Evolutionary conservation across 2,797 vertebrate genomes (phyloP), one percentile per base, ranked within the genome.

Genomic region (Channallabes apus): DNA sequence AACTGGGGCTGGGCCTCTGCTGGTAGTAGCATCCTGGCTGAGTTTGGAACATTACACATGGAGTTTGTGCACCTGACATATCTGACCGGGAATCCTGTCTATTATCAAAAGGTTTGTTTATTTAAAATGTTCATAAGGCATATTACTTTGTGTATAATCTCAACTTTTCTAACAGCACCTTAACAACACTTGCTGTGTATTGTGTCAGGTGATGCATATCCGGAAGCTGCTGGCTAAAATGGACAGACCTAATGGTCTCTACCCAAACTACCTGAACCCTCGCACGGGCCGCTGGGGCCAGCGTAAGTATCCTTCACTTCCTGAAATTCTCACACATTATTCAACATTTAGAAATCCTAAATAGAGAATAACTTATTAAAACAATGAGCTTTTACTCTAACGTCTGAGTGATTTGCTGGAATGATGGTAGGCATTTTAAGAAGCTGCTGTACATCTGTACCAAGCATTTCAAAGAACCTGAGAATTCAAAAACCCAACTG

Each of bases 1-100:
- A 99, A 99, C 93, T 99, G 98, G 98, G 98, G 98, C 86, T 99
- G 98, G 98, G 98, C 98, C 0, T 99, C 98, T 1, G 98, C 98
- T 0, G 98, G 98, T 76, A 99, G 98, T 95, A 99, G 98, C 91
- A 99, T 99, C 92, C 94, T 99, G 3, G 97, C 98, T 6, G 98
- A 99, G 92, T 99, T 99, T 82, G 98, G 98, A 81, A 99, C 98
- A 1, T 94, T 99, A 1, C 98, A 99, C 86, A 97, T 99, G 97
- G 98, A 99, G 93, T 99, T 99, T 93, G 98, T 99, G 64, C 98
- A 99, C 89, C 96, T 99, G 86, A 98, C 96, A 81, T 99, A 99
- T 93, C 94, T 99, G 92, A 99, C 98, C 1, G 98, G 98, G 58
- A 97, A 99, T 82, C 96, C 97, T 0, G 93, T 95, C 41, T 99